Evolutionary conservation across 2,113 vertebrate species (phyloP).

Genomic region (Scomber colias): DNA sequence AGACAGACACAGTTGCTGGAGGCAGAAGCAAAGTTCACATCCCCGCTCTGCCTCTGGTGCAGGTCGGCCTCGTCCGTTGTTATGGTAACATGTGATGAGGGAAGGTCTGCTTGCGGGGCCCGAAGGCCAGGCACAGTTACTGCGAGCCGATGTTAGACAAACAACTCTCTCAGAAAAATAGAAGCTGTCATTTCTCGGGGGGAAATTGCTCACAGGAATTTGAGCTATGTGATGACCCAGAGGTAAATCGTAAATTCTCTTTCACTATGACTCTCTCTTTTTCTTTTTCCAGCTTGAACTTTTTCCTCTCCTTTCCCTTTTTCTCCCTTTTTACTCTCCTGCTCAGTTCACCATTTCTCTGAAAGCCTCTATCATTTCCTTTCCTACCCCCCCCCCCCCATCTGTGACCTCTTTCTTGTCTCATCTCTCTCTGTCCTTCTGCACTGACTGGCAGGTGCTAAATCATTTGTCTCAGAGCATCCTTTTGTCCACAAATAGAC

Average conservation of each 20-base stretch:
- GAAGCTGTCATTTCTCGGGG: constrained; percentile 68
- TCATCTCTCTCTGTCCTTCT: constrained; percentile 69
- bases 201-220: constrained; percentile 66
- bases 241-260: constrained; percentile 61
- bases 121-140: constrained; percentile 66
- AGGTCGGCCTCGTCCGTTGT: constrained; percentile 77
- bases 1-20: constrained; percentile 59
- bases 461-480: constrained; percentile 78
- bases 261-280: constrained; percentile 35
- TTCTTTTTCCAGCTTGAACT: constrained; percentile 17
- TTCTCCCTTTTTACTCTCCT: constrained; percentile 7
- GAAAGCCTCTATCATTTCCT: constrained; percentile 56
- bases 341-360: constrained; percentile 20
- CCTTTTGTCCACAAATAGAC: constrained; percentile 80
- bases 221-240: constrained; percentile 68
- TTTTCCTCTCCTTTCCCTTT: constrained; percentile 17
- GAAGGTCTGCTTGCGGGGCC: constrained; percentile 54
- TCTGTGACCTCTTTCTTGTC: constrained; percentile 72
- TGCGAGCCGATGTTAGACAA: constrained; percentile 63
- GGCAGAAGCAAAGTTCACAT: constrained; percentile 77
- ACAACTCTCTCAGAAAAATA: constrained; percentile 64
- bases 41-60: constrained; percentile 59
- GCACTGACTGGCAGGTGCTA: constrained; percentile 78
- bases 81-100: constrained; percentile 76
- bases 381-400: not conserved